Base-by-base conservation (phyloP, 2,888 invertebrate genomes). In the Lasius fuliginosus region DNA sequence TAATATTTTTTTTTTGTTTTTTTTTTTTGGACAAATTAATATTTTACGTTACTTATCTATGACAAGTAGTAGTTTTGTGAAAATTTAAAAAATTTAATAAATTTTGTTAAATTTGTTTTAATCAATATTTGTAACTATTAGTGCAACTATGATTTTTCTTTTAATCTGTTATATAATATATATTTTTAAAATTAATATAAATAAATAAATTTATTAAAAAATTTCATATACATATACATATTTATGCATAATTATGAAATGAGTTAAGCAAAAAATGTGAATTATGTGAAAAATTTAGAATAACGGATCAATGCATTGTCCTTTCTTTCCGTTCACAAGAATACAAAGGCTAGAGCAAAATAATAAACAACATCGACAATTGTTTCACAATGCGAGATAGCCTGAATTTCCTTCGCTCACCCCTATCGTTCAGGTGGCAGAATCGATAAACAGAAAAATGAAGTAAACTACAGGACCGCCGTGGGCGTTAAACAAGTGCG, bases 361-460 rank as follows among this genome's bases (percentile, higher is more conserved):
- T 68, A 49, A 30, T 53, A 12, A 46, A 46, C 58, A 60, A 73
- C 46, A 60, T 74, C 8, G 65, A 75, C 83, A 82, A 79, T 90
- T 90, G 79, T 86, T 87, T 83, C 79, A 68, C 49, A 83, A 84
- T 89, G 18, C 71, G 74, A 86, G 82, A 82, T 79, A 88, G 81
- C 81, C 85, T 88, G 87, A 91, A 88, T 90, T 88, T 85, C 18
- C 73, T 71, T 85, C 73, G 82, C 76, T 87, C 91, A 91, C 92
- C 92, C 93, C 92, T 93, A 79, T 90, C 92, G 89, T 83, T 92
- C 90, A 92, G 86, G 92, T 91, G 92, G 92, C 91, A 92, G 89
- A 92, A 92, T 92, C 90, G 90, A 88, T 91, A 86, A 92, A 91
- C 90, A 90, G 86, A 90, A 92, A 91, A 93, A 90, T 87, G 83